Evolutionary conservation across 2,888 invertebrate species (phyloP), one percentile per base, ranked within the genome.

Genomic region (Chaetoderma sp.): DNA sequence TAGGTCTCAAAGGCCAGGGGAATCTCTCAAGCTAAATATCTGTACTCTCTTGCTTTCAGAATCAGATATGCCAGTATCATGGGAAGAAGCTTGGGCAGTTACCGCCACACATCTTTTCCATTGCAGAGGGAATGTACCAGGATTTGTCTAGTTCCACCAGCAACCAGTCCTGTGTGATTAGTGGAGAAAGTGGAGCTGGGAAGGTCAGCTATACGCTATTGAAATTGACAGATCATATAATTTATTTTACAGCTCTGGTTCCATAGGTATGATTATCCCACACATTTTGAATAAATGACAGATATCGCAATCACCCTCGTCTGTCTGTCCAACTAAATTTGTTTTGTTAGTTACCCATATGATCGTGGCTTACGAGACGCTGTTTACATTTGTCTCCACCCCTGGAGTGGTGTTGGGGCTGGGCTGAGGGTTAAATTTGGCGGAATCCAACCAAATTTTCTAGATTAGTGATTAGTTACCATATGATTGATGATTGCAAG

Each of bases 101-200:
- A 39, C 83, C 62, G 80, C 91, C 91, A 16, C 91, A 91, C 87
- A 89, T 97, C 67, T 97, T 97, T 87, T 96, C 96, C 64, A 92
- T 96, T 77, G 95, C 94, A 63, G 94, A 96, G 3, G 93, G 95
- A 25, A 96, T 96, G 4, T 95, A 96, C 84, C 90, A 92, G 47
- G 91, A 92, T 45, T 88, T 93, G 71, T 90, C 88, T 66, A 89
- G 89, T 86, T 92, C 87, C 28, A 79, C 78, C 88, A 84, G 92
- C 89, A 86, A 91, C 81, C 91, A 92, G 85, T 80, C 81, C 1
- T 81, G 81, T 65, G 80, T 82, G 52, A 82, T 82, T 67, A 87
- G 95, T 62, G 98, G 98, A 2, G 98, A 98, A 87, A 95, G 95
- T 70, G 98, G 98, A 44, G 94, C 96, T 8, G 98, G 98, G 25